Conservation (phyloP, 2,113 vertebrate genomes). For the Myrmecophaga tridactyla region DNA sequence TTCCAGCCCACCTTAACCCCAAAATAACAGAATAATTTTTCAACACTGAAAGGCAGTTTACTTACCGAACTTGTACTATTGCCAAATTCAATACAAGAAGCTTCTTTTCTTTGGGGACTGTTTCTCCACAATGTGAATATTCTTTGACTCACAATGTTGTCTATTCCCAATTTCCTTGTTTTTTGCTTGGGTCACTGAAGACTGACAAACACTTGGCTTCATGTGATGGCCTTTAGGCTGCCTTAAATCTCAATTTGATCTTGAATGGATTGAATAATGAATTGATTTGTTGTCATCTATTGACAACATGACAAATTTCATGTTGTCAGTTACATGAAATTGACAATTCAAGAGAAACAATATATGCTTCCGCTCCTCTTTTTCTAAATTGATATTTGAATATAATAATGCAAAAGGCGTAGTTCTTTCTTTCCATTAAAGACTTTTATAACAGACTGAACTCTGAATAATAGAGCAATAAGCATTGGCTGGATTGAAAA, state of each 20-base stretch:
- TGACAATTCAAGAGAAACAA: slow-evolving; percentile 1
- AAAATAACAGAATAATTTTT: slow-evolving; percentile 41
- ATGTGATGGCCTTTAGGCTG: slow-evolving; percentile 14
- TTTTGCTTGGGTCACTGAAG: slow-evolving; percentile 58
- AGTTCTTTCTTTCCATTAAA: neutral
- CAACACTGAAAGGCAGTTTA: neutral
- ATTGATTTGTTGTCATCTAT: slow-evolving; percentile 15
- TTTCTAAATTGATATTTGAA: slow-evolving; percentile 9
- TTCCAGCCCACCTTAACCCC: neutral
- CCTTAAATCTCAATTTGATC: slow-evolving; percentile 18
- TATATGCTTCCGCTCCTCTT: neutral
- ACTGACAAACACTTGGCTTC: too few species aligned
- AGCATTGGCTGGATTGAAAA: neutral
- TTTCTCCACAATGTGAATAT: slow-evolving; percentile 26
- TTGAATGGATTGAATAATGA: slow-evolving; percentile 31
- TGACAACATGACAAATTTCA: neutral
- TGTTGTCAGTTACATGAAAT: slow-evolving; percentile 28
- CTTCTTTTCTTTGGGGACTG: slow-evolving; percentile 21
- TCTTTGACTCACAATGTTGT: slow-evolving; percentile 38
- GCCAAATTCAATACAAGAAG: slow-evolving; percentile 49
- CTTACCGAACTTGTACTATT: slow-evolving; percentile 24
- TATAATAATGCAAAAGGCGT: neutral
- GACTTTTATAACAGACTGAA: neutral
- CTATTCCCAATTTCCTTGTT: slow-evolving; percentile 30
- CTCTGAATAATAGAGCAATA: neutral